Evolutionary conservation across 2,797 vertebrate species (phyloP).

Genomic region (Loriculus beryllinus): DNA sequence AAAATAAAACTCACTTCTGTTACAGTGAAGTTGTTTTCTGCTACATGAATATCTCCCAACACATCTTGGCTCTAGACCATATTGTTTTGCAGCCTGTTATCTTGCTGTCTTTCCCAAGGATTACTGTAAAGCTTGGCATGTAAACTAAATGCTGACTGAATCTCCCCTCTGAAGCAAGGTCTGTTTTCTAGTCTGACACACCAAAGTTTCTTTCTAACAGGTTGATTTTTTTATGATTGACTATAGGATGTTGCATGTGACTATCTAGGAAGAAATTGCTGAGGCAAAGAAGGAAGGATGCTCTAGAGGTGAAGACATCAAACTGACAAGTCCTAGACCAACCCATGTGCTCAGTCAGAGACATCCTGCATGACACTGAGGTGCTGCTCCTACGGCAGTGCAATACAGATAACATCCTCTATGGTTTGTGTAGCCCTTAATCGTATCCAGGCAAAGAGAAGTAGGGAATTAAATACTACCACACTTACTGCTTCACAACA

Average conservation of each 20-base stretch:
- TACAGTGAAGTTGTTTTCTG: background rate
- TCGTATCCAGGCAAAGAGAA: background rate
- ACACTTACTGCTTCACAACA: background rate
- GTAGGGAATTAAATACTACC: background rate
- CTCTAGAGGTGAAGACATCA: background rate
- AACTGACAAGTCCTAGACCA: background rate
- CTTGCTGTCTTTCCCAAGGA: background rate
- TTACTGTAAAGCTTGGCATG: background rate
- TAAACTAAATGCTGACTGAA: background rate
- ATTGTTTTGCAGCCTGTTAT: background rate
- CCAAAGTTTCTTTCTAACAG: background rate
- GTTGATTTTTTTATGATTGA: background rate
- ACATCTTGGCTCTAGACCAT: background rate
- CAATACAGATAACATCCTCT: background rate
- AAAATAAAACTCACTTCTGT: conserved; percentile 12
- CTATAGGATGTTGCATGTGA: background rate
- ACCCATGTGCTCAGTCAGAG: background rate
- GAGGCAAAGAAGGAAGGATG: background rate
- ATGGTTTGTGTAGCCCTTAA: background rate
- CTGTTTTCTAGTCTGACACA: background rate
- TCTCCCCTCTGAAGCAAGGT: background rate
- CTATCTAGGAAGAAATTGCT: background rate
- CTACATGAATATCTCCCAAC: background rate
- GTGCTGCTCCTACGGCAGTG: background rate
- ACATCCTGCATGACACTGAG: background rate